Percentiles rank a stretch among this genome's conserved stretches.
phyloP scores from a whole-genome alignment of 2,888 invertebrate species.

The Nezara viridula region DNA sequence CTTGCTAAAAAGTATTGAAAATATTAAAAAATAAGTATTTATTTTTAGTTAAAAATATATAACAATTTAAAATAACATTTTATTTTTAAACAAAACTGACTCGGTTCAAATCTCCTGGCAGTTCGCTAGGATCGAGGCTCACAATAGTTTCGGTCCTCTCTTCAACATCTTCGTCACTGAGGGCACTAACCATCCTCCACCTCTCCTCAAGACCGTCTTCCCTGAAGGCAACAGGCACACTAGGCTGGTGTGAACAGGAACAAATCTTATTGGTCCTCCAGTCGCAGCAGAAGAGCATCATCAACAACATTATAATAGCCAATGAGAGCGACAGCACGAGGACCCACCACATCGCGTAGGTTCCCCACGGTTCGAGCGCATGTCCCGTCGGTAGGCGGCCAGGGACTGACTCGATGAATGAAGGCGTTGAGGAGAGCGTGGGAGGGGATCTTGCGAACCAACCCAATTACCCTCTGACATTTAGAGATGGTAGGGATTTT shows the following conservation, averaged over 20 bases:
- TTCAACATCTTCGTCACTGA: neutral
- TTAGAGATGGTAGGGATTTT: neutral
- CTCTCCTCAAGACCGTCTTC: neutral
- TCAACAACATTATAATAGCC: neutral
- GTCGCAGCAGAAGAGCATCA: neutral
- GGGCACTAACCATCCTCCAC: neutral
- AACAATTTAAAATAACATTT: neutral
- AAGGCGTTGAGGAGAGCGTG: neutral
- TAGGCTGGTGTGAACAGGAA: neutral
- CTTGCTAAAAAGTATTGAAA: too few relatives aligned
- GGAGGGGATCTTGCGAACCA: neutral
- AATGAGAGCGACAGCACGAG: neutral
- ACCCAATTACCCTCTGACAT: conserved; percentile 35
- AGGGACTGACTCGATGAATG: conserved; percentile 12
- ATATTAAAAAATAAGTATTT: neutral
- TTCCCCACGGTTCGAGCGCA: neutral
- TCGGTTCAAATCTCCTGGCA: neutral
- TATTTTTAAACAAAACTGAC: conserved; percentile 3
- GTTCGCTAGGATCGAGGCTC: neutral
- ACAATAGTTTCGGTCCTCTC: neutral
- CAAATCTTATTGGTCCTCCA: conserved; percentile 9
- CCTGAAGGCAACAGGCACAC: neutral
- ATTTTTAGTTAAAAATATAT: neutral
- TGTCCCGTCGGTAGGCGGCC: neutral
- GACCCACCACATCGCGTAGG: neutral